Evolutionary conservation across 2,888 invertebrate genomes (phyloP).

Genomic region (Enchytraeus crypticus): DNA sequence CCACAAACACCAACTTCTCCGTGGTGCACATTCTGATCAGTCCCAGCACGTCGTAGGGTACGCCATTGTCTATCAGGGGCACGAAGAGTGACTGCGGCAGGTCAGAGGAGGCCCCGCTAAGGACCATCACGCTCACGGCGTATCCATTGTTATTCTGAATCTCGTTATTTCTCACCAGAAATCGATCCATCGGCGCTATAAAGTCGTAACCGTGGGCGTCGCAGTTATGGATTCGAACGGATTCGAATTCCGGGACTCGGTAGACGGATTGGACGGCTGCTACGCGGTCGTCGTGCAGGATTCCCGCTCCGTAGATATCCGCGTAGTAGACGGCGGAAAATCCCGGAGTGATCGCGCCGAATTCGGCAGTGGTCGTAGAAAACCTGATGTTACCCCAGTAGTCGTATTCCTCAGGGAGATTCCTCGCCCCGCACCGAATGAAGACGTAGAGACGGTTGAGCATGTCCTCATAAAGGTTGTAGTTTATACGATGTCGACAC

Average conservation of each 20-base stretch:
- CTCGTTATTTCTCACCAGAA: constrained; percentile 52
- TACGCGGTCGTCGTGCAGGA: constrained; percentile 86
- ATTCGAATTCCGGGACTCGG: constrained; percentile 72
- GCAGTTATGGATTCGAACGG: constrained; percentile 70
- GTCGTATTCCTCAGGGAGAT: constrained; percentile 32
- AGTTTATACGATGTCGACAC: constrained; percentile 70
- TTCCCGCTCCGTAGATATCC: constrained; percentile 85
- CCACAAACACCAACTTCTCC: constrained; percentile 77
- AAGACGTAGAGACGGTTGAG: constrained; percentile 79
- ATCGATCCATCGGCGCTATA: constrained; percentile 70
- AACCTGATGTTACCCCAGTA: constrained; percentile 88
- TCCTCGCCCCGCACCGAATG: constrained; percentile 68
- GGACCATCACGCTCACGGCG: constrained; percentile 77
- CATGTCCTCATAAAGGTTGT: constrained; percentile 54
- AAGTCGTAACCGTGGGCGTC: constrained; percentile 86
- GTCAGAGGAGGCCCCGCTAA: constrained; percentile 73
- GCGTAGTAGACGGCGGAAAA: constrained; percentile 66
- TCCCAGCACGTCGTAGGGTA: constrained; percentile 86
- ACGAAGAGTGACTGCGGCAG: constrained; percentile 74
- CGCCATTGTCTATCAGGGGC: constrained; percentile 57
- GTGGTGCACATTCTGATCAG: constrained; percentile 93
- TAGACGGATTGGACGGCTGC: constrained; percentile 77
- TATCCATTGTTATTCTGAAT: constrained; percentile 69
- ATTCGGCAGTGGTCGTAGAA: constrained; percentile 79
- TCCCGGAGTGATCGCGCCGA: constrained; percentile 50